These are phyloP conservation scores for Syrista parreyssii DNA, from an alignment of 2,888 invertebrate genomes.

Conservation along the genomic window DNA sequence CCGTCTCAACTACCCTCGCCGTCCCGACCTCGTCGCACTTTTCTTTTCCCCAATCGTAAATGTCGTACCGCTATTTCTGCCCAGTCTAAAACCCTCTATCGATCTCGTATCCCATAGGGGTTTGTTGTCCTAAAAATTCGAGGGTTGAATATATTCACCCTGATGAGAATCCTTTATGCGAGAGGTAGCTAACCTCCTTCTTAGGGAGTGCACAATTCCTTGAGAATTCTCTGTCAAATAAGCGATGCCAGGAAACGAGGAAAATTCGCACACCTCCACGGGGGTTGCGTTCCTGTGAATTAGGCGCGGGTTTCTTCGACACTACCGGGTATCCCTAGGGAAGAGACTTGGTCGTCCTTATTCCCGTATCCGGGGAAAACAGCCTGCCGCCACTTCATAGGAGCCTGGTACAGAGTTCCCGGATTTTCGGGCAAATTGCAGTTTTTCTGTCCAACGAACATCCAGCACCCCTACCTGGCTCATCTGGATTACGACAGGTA, in stretches of 20 bases:
- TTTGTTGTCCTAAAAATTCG: not conserved
- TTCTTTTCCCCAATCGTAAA: not conserved
- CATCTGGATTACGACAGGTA: conserved; percentile 34
- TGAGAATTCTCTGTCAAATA: not conserved
- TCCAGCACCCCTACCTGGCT: conserved; percentile 7
- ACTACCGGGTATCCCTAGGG: conserved; percentile 3
- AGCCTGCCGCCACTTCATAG: conserved; percentile 38
- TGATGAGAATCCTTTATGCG: not conserved
- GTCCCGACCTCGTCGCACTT: not conserved
- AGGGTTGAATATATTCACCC: not conserved
- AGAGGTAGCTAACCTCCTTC: not conserved
- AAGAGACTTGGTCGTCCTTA: not conserved
- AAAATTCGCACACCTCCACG: conserved; percentile 32
- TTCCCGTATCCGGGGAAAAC: not conserved
- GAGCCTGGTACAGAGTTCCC: conserved; percentile 54
- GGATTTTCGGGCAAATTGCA: conserved; percentile 60
- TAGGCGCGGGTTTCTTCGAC: conserved; percentile 52
- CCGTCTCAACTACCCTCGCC: not conserved
- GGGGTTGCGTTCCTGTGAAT: conserved; percentile 55
- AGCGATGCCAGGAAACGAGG: not conserved
- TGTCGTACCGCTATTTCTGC: not conserved
- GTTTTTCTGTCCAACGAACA: conserved; percentile 45
- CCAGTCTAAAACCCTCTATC: not conserved
- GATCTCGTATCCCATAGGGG: not conserved
- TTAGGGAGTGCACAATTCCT: not conserved